Evolutionary conservation across 2,113 vertebrate genomes (phyloP), one percentile per base, ranked within the genome.

Genomic region (Tonatia bakeri): DNA sequence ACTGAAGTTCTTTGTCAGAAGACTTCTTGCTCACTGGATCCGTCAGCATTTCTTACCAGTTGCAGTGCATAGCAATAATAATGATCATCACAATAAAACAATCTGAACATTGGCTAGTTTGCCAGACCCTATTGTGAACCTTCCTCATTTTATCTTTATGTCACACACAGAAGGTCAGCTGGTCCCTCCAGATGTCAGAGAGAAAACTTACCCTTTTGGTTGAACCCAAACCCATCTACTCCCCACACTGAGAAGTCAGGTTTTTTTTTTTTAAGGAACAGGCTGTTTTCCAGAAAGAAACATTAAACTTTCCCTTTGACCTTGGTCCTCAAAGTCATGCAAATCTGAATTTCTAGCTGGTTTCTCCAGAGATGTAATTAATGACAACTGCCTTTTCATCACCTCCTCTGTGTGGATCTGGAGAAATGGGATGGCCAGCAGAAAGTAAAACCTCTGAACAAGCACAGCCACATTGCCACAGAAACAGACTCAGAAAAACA

Each of bases 351-450:
- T 50, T 15, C 28, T n/a, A 54, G 16, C 20, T 54, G n/a, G 4
- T 92, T 83, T 95, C 81, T 90, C 50, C 31, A 92, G 69, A 80
- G 61, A 28, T 12, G n/a, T 33, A 81, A 94, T 90, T 80, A 90
- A 70, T 52, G 56, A 45, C 79, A 64, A 92, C 52, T 87, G 95
- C 36, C 54, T 86, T 75, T 85, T 70, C 43, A 64, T 70, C 17
- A n/a, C 10, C 16, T 64, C 43, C 22, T 81, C 1, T 70, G 85
- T 70, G 43, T 79, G 76, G 50, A 82, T 59, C 38, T 96, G 70
- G 45, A 76, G 92, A 94, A 88, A 45, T 9, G 12, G 17, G 15
- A 24, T 10, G 72, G 36, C 11, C 47, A 12, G 20, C 45, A 85
- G 20, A 76, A 82, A 96, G 24, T 67, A 72, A 85, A 77, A 67